phyloP scores from a whole-genome alignment of 2,797 vertebrate genomes.

The Synanceia verrucosa region DNA sequence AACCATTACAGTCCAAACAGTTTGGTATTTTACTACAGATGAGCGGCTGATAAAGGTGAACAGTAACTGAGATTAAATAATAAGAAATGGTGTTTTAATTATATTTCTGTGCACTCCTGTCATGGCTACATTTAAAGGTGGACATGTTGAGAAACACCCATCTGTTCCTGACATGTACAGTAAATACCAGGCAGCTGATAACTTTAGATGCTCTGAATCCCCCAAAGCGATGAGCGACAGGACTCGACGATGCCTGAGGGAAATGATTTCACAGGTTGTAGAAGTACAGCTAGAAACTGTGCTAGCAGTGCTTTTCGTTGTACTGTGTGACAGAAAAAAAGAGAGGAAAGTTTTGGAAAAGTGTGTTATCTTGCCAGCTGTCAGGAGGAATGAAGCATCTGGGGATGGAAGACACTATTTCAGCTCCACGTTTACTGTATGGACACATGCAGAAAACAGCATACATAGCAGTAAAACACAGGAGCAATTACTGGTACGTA shows the following conservation, averaged over 20 bases:
- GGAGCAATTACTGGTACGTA: not conserved
- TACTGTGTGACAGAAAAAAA: constrained; percentile 1
- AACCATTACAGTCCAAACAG: constrained; percentile 4
- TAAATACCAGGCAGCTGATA: not conserved
- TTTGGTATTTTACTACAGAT: not conserved
- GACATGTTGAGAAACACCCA: not conserved
- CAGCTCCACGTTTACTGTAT: not conserved
- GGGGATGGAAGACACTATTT: not conserved
- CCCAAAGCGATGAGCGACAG: not conserved
- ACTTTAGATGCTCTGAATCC: not conserved
- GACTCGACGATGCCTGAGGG: not conserved
- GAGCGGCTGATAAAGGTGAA: not conserved
- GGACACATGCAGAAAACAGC: not conserved
- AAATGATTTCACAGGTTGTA: not conserved
- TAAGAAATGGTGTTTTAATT: not conserved
- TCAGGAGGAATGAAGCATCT: constrained; percentile 28
- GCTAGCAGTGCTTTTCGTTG: not conserved
- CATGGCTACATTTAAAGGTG: not conserved
- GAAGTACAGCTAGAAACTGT: not conserved
- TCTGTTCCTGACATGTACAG: not conserved
- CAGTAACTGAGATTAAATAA: not conserved
- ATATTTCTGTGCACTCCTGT: not conserved
- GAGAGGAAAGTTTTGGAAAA: not conserved
- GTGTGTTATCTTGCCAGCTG: constrained; percentile 19
- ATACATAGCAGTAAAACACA: not conserved